Conservation (phyloP, 1,140 invertebrate species). For the Chironomus tepperi region DNA sequence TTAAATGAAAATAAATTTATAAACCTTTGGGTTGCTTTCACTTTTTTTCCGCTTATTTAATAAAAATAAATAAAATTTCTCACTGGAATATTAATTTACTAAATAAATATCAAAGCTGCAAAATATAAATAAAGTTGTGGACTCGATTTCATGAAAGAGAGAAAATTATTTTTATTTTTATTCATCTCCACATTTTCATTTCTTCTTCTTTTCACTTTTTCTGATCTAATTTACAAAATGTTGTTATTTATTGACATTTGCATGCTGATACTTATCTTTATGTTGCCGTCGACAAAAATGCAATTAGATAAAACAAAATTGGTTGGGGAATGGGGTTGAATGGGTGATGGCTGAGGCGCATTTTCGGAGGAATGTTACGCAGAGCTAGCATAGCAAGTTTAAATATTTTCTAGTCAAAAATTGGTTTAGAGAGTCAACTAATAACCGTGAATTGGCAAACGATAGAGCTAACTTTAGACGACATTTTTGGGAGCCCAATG, state of each 20-base stretch:
- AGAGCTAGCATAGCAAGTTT: no score
- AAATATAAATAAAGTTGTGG: slow-evolving; percentile 4
- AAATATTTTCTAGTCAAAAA: no score
- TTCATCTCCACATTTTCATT: not conserved
- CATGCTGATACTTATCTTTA: not conserved
- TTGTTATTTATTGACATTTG: not conserved
- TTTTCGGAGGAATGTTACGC: no score
- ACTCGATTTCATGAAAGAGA: slow-evolving; percentile 1
- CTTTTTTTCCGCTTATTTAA: not conserved
- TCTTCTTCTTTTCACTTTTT: not conserved
- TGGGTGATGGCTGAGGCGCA: no score
- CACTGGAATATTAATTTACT: slow-evolving; percentile 6
- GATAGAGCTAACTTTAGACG: no score
- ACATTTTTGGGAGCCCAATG: no score
- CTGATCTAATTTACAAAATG: not conserved
- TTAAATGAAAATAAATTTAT: no score
- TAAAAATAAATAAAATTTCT: not conserved
- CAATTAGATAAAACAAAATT: not conserved
- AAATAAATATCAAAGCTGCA: not conserved
- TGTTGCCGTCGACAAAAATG: not conserved
- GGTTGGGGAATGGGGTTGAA: no score
- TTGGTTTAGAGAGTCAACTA: no score
- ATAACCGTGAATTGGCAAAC: no score
- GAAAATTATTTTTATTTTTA: not conserved
- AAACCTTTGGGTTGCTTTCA: not conserved